A percentile compares a stretch with the other conserved stretches of the same genome.
These are phyloP conservation scores for Crematogaster levior DNA, from an alignment of 2,888 invertebrate genomes.

Conservation along the genomic window DNA sequence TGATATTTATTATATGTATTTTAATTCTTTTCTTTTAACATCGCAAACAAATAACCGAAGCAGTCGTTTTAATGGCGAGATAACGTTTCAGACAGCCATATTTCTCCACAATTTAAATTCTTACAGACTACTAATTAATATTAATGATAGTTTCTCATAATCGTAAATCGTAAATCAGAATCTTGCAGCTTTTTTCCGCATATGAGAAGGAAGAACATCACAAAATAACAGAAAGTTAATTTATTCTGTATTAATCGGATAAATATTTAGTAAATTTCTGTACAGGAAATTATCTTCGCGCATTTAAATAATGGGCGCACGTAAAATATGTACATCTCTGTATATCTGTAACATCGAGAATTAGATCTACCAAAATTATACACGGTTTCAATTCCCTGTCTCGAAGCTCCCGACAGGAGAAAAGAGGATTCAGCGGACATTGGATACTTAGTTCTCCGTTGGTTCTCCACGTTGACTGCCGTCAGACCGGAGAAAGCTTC, in stretches of 20 bases:
- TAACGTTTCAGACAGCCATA: background rate
- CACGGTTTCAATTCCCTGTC: conserved; percentile 31
- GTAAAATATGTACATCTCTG: background rate
- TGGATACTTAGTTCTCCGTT: conserved; percentile 67
- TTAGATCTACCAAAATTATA: conserved; percentile 19
- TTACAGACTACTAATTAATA: background rate
- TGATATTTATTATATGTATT: background rate
- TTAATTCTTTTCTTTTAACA: background rate
- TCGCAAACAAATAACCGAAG: background rate
- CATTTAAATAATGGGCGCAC: background rate
- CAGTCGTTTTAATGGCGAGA: background rate
- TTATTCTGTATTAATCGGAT: background rate
- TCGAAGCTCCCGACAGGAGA: conserved; percentile 24
- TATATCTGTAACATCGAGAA: background rate
- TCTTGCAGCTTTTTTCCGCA: background rate
- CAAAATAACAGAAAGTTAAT: background rate
- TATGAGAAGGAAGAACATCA: background rate
- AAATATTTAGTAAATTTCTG: background rate
- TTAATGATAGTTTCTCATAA: conserved; percentile 16
- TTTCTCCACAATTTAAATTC: background rate
- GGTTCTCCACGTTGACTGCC: conserved; percentile 63
- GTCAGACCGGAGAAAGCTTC: conserved; percentile 68
- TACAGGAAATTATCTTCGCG: background rate
- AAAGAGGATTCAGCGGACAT: conserved; percentile 64
- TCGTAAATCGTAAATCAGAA: background rate